Percentiles rank a stretch among this genome's conserved stretches.
Conservation (phyloP, 1,140 invertebrate species). For the Drosophila orena region DNA sequence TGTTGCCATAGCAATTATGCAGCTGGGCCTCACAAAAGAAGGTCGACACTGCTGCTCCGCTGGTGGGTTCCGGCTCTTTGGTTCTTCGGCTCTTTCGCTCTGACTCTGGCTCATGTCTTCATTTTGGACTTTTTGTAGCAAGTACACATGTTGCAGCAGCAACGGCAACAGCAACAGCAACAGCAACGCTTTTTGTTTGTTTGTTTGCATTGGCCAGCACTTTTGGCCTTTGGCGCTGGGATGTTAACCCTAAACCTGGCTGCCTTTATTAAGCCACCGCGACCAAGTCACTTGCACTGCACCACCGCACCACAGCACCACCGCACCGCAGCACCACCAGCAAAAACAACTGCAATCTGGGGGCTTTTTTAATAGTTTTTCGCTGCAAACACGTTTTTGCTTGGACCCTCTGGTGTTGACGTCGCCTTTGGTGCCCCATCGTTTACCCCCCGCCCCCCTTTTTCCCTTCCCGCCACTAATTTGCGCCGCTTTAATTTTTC, state of each 20-base stretch:
- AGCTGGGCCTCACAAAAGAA: slow-evolving; percentile 76
- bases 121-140: slow-evolving; percentile 67
- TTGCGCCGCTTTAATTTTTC: slow-evolving; percentile 79
- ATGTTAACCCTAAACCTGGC: slow-evolving; percentile 69
- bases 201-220: slow-evolving; percentile 77
- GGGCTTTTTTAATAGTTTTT: slow-evolving; percentile 58
- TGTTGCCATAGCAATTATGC: slow-evolving; percentile 77
- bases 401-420: slow-evolving; percentile 67
- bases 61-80: slow-evolving; percentile 31
- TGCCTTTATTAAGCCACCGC: slow-evolving; percentile 77
- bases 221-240: slow-evolving; percentile 79
- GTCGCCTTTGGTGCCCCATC: slow-evolving; percentile 54
- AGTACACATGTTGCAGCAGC: slow-evolving; percentile 63
- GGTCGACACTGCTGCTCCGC: slow-evolving; percentile 58
- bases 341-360: slow-evolving; percentile 56
- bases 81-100: slow-evolving; percentile 28
- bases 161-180: slow-evolving; percentile 3
- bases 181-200: slow-evolving; percentile 58
- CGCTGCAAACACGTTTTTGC: slow-evolving; percentile 72
- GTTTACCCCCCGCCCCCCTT: slow-evolving; percentile 13
- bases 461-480: slow-evolving; percentile 42
- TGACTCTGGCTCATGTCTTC: slow-evolving; percentile 65
- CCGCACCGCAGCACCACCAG: slow-evolving; percentile 13
- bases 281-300: slow-evolving; percentile 61
- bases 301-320: slow-evolving; percentile 29